These are phyloP conservation scores for Chrysochloris asiatica DNA, from an alignment of 2,113 vertebrate species.

Conservation along the genomic window DNA sequence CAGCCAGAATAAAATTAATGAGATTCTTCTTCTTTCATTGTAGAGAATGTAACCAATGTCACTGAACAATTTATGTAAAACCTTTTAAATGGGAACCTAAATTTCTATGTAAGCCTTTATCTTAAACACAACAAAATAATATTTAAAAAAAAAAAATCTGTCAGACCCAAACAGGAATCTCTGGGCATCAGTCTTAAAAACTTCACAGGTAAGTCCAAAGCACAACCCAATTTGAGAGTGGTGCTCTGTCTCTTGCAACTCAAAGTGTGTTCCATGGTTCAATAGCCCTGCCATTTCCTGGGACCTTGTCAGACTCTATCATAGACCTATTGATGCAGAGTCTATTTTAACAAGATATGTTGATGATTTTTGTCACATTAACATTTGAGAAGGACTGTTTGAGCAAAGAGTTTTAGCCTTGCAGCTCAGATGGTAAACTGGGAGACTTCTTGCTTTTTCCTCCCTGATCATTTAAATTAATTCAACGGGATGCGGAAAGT, in stretches of 20 bases:
- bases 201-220: neutral
- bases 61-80: neutral
- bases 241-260: neutral
- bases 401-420: neutral
- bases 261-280: neutral
- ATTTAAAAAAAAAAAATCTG: neutral
- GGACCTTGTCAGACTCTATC: neutral
- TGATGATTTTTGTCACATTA: constrained; percentile 9
- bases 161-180: constrained; percentile 16
- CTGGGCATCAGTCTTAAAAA: neutral
- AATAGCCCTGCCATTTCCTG: neutral
- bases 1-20: neutral
- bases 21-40: neutral
- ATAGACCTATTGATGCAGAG: neutral
- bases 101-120: neutral
- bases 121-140: neutral
- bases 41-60: neutral
- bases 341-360: neutral
- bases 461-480: neutral
- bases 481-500: neutral
- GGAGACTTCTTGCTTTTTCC: neutral
- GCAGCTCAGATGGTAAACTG: neutral
- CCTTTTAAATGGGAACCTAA: neutral
- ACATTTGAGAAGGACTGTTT: neutral
- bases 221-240: neutral